phyloP scores from a whole-genome alignment of 2,797 vertebrate genomes.

The Cyprinodon diabolis region DNA sequence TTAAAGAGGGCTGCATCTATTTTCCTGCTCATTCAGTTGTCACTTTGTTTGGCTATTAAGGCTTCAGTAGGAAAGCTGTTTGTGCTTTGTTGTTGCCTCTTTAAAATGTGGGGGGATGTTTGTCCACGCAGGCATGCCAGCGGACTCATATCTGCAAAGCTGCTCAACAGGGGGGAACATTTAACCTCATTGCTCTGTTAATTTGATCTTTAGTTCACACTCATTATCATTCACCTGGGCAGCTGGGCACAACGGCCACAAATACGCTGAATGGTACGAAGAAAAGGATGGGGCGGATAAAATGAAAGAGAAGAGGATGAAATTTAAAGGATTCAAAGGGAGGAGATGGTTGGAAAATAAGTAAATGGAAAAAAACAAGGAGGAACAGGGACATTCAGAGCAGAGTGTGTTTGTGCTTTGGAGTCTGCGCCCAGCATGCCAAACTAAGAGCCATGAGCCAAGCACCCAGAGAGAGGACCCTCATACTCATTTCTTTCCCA shows the following conservation, averaged over 20 bases:
- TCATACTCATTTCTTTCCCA: slow-evolving; percentile 55
- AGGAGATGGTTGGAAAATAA: not conserved
- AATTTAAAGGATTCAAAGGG: not conserved
- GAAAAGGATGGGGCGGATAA: not conserved
- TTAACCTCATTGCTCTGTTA: slow-evolving; percentile 47
- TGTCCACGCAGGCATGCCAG: slow-evolving; percentile 14
- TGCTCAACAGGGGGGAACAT: slow-evolving; percentile 24
- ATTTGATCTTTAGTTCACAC: slow-evolving; percentile 38
- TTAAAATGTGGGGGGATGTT: slow-evolving; percentile 25
- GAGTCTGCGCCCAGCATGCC: slow-evolving; percentile 73
- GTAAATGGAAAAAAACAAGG: slow-evolving; percentile 4
- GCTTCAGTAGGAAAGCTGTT: slow-evolving; percentile 17
- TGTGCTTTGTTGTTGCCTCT: slow-evolving; percentile 29
- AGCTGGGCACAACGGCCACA: slow-evolving; percentile 22
- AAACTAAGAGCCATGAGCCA: slow-evolving; percentile 62
- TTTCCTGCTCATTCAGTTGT: slow-evolving; percentile 52
- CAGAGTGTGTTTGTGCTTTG: slow-evolving; percentile 48
- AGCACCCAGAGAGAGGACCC: slow-evolving; percentile 52
- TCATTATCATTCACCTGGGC: slow-evolving; percentile 65
- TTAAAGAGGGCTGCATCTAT: slow-evolving; percentile 50
- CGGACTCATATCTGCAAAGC: slow-evolving; percentile 27
- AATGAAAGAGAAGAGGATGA: slow-evolving; percentile 9
- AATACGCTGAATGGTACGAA: not conserved
- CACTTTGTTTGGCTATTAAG: slow-evolving; percentile 35
- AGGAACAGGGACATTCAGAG: slow-evolving; percentile 24